Evolutionary conservation across 2,113 vertebrate species (phyloP).

Genomic region (Andinoacara biseriatus): DNA sequence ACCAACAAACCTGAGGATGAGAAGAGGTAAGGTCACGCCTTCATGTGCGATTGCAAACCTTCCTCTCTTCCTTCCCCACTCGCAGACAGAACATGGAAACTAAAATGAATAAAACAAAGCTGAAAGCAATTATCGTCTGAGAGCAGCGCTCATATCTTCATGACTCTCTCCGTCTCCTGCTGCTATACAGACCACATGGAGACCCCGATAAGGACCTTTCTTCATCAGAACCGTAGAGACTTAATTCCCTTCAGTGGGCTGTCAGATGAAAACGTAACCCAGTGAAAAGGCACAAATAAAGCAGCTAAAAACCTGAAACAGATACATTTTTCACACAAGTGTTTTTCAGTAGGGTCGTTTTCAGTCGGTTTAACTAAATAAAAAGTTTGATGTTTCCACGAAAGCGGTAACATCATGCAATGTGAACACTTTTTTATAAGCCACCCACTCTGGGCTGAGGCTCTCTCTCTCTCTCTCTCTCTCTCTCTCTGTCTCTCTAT

Average conservation of each 20-base stretch:
- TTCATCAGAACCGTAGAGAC: constrained; percentile 21
- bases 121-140: constrained; percentile 74
- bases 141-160: constrained; percentile 50
- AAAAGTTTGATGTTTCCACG: constrained; percentile 33
- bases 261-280: constrained; percentile 36
- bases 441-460: constrained; percentile 38
- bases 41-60: constrained; percentile 42
- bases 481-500: constrained; percentile 31
- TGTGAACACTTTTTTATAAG: constrained; percentile 50
- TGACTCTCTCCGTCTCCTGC: constrained; percentile 46
- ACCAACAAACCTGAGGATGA: constrained; percentile 27
- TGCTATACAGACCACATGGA: constrained; percentile 53
- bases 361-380: constrained; percentile 24
- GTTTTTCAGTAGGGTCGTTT: constrained; percentile 20
- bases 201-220: constrained; percentile 48
- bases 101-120: constrained; percentile 53
- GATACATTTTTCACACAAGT: constrained; percentile 23
- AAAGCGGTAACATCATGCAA: constrained; percentile 48
- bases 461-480: neutral
- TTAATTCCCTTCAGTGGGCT: neutral
- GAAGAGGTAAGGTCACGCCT: constrained; percentile 29
- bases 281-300: constrained; percentile 18
- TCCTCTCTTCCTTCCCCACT: constrained; percentile 12
- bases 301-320: neutral
- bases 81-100: constrained; percentile 41